Percentiles rank a stretch among this genome's conserved stretches.
These are phyloP conservation scores for Hypercompe scribonia DNA, from an alignment of 2,888 invertebrate species.

Conservation along the genomic window DNA sequence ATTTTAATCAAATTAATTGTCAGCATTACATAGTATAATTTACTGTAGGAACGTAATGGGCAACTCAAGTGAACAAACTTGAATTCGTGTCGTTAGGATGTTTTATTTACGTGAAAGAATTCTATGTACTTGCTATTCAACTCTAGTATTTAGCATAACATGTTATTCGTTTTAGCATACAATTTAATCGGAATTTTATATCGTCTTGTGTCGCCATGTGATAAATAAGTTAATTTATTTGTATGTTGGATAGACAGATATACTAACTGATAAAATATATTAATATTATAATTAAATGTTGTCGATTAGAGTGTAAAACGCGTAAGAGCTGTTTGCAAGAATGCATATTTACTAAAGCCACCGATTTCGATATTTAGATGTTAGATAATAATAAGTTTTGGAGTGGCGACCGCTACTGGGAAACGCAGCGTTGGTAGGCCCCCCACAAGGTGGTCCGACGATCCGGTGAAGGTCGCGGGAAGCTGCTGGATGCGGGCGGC, in stretches of 20 bases:
- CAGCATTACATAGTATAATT: not conserved
- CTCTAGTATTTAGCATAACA: constrained; percentile 16
- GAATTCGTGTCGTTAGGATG: constrained; percentile 40
- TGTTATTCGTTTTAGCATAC: constrained; percentile 15
- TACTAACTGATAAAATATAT: not conserved
- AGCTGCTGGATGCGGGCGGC: too few species aligned
- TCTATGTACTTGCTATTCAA: constrained; percentile 26
- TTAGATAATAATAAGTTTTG: too few species aligned
- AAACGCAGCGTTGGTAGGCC: too few species aligned
- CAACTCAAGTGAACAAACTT: constrained; percentile 45
- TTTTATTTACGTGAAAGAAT: constrained; percentile 42
- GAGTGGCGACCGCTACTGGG: too few species aligned
- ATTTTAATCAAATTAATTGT: not conserved
- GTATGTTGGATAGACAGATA: not conserved
- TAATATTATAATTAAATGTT: too few species aligned
- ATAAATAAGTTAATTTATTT: not conserved
- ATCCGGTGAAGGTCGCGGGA: too few species aligned
- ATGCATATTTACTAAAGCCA: too few species aligned
- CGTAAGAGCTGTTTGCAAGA: too few species aligned
- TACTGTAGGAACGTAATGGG: not conserved
- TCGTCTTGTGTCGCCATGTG: not conserved
- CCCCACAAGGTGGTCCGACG: too few species aligned
- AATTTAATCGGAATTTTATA: constrained; percentile 5
- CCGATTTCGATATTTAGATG: too few species aligned
- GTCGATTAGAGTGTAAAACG: too few species aligned